These are phyloP conservation scores for Baryphthengus martii DNA, from an alignment of 2,113 vertebrate genomes.

Conservation along the genomic window DNA sequence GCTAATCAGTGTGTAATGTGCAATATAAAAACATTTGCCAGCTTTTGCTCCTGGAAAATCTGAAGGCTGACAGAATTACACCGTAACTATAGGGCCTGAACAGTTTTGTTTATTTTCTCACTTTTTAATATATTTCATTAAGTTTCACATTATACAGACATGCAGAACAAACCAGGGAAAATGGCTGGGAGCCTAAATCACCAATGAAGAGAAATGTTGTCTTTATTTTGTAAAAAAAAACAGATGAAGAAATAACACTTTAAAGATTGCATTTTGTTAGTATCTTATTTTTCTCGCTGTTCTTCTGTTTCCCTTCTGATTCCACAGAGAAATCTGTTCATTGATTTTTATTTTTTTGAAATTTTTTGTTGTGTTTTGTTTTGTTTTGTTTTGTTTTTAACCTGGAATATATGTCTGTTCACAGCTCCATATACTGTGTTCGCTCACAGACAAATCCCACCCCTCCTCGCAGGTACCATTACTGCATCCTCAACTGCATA, in stretches of 20 bases:
- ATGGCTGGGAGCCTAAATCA: neutral
- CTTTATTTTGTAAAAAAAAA: neutral
- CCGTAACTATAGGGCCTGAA: neutral
- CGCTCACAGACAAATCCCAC: neutral
- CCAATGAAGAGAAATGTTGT: neutral
- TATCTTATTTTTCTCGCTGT: neutral
- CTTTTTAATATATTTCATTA: neutral
- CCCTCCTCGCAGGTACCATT: neutral
- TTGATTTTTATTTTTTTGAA: neutral
- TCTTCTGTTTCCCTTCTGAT: neutral
- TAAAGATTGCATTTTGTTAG: neutral
- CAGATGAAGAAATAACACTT: neutral
- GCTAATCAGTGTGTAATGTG: neutral
- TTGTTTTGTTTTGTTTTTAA: neutral
- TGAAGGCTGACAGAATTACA: neutral
- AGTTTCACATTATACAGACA: neutral
- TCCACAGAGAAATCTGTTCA: neutral
- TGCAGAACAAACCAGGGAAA: neutral
- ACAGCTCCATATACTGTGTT: neutral
- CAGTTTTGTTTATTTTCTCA: neutral
- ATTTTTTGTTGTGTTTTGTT: neutral
- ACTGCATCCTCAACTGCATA: neutral
- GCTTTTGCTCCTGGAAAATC: neutral
- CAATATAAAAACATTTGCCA: neutral
- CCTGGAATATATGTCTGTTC: neutral